A percentile compares a stretch with the other conserved stretches of the same genome.
Conservation (phyloP, 2,113 vertebrate species). For the Acrocephalus kingi region DNA sequence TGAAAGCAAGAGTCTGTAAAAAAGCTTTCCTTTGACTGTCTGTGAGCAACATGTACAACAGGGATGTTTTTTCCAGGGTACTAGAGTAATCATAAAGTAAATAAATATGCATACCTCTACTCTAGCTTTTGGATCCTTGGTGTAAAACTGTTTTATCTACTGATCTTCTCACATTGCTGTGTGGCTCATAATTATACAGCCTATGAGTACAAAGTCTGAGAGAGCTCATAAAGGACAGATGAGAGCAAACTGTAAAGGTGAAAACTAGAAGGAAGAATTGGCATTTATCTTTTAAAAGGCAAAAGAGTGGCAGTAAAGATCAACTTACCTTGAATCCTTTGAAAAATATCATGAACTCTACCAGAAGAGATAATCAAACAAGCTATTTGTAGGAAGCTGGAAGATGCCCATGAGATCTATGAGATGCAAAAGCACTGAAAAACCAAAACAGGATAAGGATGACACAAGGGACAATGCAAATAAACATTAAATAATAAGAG, state of each 20-base stretch:
- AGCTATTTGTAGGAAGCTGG: background rate
- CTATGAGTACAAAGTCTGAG: background rate
- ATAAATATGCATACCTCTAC: background rate
- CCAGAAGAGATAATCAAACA: background rate
- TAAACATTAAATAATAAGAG: background rate
- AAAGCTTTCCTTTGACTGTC: background rate
- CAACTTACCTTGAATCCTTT: conserved; percentile 1
- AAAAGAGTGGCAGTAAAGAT: background rate
- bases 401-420: background rate
- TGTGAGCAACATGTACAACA: background rate
- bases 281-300: background rate
- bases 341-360: background rate
- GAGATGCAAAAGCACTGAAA: background rate
- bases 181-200: background rate
- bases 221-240: background rate
- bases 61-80: background rate
- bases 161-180: background rate
- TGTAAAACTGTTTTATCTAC: background rate
- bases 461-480: background rate
- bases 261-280: background rate
- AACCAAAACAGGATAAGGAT: background rate
- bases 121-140: background rate
- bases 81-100: background rate
- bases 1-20: background rate
- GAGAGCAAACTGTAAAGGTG: background rate